Percentiles rank a stretch among this genome's conserved stretches.
phyloP scores from a whole-genome alignment of 2,888 invertebrate species.

The Fragum sueziense region DNA sequence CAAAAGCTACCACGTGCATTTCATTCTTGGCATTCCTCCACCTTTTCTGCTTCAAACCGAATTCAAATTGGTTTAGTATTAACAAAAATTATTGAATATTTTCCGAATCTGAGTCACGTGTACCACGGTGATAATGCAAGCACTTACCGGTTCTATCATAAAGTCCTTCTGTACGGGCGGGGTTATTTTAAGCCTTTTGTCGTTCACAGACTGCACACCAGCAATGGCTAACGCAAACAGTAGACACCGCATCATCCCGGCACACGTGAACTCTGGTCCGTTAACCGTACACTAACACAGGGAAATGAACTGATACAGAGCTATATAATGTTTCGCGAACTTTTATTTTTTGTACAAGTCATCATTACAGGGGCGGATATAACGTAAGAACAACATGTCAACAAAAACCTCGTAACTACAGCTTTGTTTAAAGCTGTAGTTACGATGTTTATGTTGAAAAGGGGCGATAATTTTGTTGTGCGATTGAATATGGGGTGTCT shows the following conservation, averaged over 20 bases:
- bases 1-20: background rate
- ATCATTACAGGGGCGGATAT: background rate
- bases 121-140: background rate
- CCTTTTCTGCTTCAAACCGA: too few species aligned
- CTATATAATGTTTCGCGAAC: too few species aligned
- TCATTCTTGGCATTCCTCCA: background rate
- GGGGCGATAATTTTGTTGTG: too few species aligned
- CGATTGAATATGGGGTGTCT: too few species aligned
- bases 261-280: too few species aligned
- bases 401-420: too few species aligned
- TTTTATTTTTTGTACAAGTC: background rate
- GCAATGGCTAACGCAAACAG: background rate
- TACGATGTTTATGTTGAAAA: too few species aligned
- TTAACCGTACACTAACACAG: too few species aligned
- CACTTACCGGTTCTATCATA: background rate
- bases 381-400: too few species aligned
- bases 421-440: too few species aligned
- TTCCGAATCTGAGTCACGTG: background rate
- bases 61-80: too few species aligned
- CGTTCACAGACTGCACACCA: background rate
- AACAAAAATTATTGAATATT: background rate
- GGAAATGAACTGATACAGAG: background rate
- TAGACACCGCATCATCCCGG: background rate
- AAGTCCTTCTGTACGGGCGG: background rate
- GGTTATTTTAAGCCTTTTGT: background rate